Percentiles rank a stretch among this genome's conserved stretches.
phyloP scores from a whole-genome alignment of 2,113 vertebrate genomes.

The Salvelinus alpinus region DNA sequence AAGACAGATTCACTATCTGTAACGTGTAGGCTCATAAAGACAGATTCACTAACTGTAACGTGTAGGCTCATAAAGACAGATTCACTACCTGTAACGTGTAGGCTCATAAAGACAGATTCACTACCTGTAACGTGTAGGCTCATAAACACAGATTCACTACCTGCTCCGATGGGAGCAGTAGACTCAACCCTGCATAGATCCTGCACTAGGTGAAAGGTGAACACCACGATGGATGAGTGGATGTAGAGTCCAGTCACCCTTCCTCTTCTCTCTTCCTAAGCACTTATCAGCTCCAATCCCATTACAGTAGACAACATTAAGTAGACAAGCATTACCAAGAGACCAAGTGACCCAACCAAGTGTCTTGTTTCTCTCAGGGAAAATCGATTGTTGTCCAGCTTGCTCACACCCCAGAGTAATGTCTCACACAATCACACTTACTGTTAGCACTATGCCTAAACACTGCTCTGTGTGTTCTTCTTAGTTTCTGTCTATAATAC shows the following conservation, averaged over 20 bases:
- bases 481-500: slow-evolving; percentile 20
- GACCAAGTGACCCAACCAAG: slow-evolving; percentile 26
- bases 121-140: neutral
- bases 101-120: slow-evolving; percentile 4
- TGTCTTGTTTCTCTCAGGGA: slow-evolving; percentile 16
- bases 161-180: slow-evolving; percentile 14
- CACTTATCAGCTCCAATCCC: slow-evolving; percentile 15
- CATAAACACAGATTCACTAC: slow-evolving; percentile 9
- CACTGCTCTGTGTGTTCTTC: neutral
- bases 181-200: slow-evolving; percentile 12
- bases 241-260: slow-evolving; percentile 33
- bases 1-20: no score
- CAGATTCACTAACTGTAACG: no score
- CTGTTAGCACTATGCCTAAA: slow-evolving; percentile 24
- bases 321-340: slow-evolving; percentile 14
- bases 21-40: no score
- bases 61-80: no score
- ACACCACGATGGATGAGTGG: slow-evolving; percentile 19
- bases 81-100: no score
- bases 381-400: slow-evolving; percentile 39
- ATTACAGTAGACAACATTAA: neutral
- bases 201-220: slow-evolving; percentile 60
- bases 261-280: neutral
- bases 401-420: slow-evolving; percentile 20
- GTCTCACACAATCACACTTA: slow-evolving; percentile 28